Percentiles rank a stretch among this genome's conserved stretches.
Conservation (phyloP, 1,140 invertebrate species). For the Sminthurinus signatus region DNA sequence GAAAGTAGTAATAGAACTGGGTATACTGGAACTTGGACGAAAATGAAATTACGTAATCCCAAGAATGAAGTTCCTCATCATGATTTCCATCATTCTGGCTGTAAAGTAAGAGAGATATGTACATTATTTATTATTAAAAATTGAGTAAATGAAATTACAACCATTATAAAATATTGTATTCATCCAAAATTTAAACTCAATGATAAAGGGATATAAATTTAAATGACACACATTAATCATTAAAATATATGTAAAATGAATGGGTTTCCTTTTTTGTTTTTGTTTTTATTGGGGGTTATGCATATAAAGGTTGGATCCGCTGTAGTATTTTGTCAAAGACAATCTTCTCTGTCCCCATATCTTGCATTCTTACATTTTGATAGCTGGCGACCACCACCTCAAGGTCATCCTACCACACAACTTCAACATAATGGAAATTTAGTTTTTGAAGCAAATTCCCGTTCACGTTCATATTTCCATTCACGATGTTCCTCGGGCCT, state of each 20-base stretch:
- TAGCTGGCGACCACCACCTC: neutral
- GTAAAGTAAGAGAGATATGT: slow-evolving; percentile 54
- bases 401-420: neutral
- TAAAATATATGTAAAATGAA: neutral
- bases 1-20: slow-evolving; percentile 36
- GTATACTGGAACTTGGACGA: slow-evolving; percentile 69
- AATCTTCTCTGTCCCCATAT: slow-evolving; percentile 36
- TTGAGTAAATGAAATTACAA: too few relatives aligned
- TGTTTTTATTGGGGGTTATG: too few relatives aligned
- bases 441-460: slow-evolving; percentile 24
- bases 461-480: slow-evolving; percentile 24
- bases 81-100: slow-evolving; percentile 57
- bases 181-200: too few relatives aligned
- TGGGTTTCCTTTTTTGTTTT: neutral
- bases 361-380: slow-evolving; percentile 39
- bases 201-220: slow-evolving; percentile 4
- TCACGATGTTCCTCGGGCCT: slow-evolving; percentile 24
- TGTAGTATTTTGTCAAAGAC: slow-evolving; percentile 34
- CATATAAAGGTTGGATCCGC: slow-evolving; percentile 21
- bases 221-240: neutral
- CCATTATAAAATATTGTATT: too few relatives aligned
- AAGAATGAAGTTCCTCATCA: slow-evolving; percentile 59
- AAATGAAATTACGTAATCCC: slow-evolving; percentile 64
- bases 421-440: slow-evolving; percentile 2
- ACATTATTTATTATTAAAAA: too few relatives aligned